Conservation (phyloP, 2,113 vertebrate species). For the Nicator chloris region DNA sequence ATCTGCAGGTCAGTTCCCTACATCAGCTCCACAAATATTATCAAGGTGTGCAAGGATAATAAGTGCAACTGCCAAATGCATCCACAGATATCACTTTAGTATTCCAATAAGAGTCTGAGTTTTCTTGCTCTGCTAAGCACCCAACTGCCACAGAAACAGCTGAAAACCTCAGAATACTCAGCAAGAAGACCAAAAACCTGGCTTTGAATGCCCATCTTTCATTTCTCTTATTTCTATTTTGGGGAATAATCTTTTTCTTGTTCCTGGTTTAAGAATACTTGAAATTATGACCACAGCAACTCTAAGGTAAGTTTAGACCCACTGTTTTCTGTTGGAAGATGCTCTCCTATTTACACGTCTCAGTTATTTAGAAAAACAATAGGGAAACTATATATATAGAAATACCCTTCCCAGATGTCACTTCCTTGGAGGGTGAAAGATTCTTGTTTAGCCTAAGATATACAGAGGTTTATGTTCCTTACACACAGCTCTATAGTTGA, state of each 20-base stretch:
- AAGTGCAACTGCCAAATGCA: rapidly evolving
- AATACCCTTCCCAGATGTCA: neutral
- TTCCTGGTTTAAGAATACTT: neutral
- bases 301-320: neutral
- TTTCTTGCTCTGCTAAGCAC: neutral
- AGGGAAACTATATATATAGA: neutral
- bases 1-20: neutral
- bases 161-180: neutral
- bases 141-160: neutral
- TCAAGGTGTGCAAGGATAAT: neutral
- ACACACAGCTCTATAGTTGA: rapidly evolving
- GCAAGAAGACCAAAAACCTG: neutral
- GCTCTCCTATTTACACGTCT: neutral
- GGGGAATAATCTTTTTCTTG: neutral
- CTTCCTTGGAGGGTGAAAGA: rapidly evolving
- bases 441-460: neutral
- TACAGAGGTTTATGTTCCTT: rapidly evolving
- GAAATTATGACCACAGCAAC: neutral
- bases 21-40: neutral
- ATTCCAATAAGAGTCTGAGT: neutral
- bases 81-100: neutral
- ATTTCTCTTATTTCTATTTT: neutral
- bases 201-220: neutral
- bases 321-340: neutral
- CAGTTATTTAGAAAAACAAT: neutral